phyloP scores from a whole-genome alignment of 2,888 invertebrate genomes.

The Sarcophaga rosellei region DNA sequence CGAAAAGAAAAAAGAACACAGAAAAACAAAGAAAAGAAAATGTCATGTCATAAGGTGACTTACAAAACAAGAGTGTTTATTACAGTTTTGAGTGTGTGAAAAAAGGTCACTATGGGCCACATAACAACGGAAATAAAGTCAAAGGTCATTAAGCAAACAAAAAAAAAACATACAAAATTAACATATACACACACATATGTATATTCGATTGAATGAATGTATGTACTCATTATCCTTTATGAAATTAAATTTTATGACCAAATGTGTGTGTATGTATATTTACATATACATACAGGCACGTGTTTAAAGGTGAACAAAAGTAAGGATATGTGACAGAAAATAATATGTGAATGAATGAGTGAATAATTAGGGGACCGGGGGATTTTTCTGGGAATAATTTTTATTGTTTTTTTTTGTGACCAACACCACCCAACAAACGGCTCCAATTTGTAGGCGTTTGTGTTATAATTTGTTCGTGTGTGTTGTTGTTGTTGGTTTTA shows the following conservation, averaged over 20 bases:
- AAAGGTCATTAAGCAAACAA: constrained; percentile 61
- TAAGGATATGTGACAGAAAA: too few relatives aligned
- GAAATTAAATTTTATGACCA: not conserved
- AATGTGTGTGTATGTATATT: not conserved
- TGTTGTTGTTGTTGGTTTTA: too few relatives aligned
- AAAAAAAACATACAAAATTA: constrained; percentile 48
- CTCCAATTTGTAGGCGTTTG: constrained; percentile 66
- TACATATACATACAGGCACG: not conserved
- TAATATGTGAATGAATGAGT: not conserved
- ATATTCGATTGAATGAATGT: not conserved
- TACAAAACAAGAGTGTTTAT: constrained; percentile 48
- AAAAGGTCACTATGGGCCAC: constrained; percentile 39
- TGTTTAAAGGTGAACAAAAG: not conserved
- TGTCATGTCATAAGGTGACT: constrained; percentile 53
- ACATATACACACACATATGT: constrained; percentile 28
- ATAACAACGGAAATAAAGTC: constrained; percentile 60
- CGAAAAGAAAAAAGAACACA: not conserved
- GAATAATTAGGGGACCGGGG: not conserved
- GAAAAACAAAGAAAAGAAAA: constrained; percentile 2
- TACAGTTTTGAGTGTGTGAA: constrained; percentile 7
- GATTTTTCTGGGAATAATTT: not conserved
- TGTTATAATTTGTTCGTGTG: constrained; percentile 24
- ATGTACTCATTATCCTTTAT: not conserved
- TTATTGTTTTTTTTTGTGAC: not conserved
- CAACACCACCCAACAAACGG: not conserved